Conservation (phyloP, 2,113 vertebrate species). For the Cyanoramphus novaezelandiae region DNA sequence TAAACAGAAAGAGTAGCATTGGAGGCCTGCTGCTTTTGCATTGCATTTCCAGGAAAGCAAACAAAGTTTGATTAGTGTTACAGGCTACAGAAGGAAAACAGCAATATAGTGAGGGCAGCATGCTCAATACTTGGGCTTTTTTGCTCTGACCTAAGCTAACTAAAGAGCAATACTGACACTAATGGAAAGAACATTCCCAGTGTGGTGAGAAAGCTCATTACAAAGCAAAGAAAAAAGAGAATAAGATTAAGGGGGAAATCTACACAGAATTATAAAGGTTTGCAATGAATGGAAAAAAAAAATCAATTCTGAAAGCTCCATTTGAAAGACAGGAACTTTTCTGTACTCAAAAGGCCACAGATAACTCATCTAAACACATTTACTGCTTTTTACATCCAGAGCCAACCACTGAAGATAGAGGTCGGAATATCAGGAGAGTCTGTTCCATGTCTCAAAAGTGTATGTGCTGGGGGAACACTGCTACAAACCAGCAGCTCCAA, state of each 20-base stretch:
- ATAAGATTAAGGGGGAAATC: background rate
- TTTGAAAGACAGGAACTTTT: background rate
- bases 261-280: background rate
- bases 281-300: background rate
- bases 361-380: background rate
- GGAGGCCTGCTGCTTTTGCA: background rate
- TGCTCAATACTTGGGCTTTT: background rate
- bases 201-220: background rate
- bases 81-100: background rate
- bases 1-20: background rate
- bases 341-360: background rate
- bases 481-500: background rate
- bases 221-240: background rate
- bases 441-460: background rate
- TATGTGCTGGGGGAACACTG: background rate
- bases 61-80: background rate
- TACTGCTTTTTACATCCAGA: background rate
- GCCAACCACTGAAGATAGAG: background rate
- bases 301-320: background rate
- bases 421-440: background rate
- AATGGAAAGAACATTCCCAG: background rate
- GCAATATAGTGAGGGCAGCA: background rate
- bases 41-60: background rate
- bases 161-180: background rate
- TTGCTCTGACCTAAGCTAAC: background rate